Conservation (phyloP, 2,113 vertebrate genomes). For the Oreochromis tanganicae region DNA sequence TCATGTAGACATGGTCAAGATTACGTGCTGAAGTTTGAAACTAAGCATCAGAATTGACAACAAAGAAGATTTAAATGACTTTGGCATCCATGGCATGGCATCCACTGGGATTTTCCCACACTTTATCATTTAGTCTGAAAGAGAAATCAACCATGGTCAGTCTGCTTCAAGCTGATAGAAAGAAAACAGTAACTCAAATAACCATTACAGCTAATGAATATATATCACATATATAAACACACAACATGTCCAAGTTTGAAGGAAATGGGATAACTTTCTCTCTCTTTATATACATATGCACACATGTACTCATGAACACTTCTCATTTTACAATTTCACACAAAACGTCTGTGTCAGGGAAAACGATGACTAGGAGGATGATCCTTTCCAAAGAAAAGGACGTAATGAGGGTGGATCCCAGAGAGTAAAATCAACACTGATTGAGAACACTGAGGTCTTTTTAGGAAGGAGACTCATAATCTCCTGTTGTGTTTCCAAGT, state of each 20-base stretch:
- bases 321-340: background rate
- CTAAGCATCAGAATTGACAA: background rate
- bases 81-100: background rate
- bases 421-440: background rate
- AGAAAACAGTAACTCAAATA: background rate
- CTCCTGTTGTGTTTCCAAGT: background rate
- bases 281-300: background rate
- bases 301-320: background rate
- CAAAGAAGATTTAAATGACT: background rate
- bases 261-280: background rate
- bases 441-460: background rate
- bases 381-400: background rate
- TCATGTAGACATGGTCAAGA: background rate
- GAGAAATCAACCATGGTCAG: background rate
- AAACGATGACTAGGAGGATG: background rate
- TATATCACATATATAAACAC: background rate
- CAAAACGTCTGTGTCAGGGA: fast-evolving
- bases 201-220: background rate
- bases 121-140: background rate
- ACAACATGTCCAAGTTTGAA: background rate
- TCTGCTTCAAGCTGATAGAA: background rate
- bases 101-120: background rate
- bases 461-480: background rate
- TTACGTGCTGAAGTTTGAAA: fast-evolving
- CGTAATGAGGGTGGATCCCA: background rate